Conservation (phyloP, 1,140 invertebrate genomes). For the Drosophila sproati region DNA sequence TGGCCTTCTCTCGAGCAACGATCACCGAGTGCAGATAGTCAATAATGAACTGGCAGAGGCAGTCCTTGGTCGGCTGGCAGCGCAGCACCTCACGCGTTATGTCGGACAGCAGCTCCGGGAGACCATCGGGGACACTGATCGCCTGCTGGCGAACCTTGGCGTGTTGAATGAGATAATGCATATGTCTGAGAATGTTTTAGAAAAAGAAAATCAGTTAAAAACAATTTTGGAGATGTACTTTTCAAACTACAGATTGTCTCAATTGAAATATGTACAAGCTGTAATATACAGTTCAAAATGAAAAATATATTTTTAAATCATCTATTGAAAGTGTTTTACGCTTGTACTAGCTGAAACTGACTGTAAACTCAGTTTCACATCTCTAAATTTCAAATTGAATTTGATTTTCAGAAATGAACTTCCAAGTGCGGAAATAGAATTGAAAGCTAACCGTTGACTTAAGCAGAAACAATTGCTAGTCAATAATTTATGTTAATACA, state of each 20-base stretch:
- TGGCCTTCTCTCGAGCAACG: conserved; percentile 87
- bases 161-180: conserved; percentile 79
- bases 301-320: not conserved
- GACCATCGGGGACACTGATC: conserved; percentile 86
- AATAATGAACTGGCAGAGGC: conserved; percentile 88
- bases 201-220: conserved; percentile 26
- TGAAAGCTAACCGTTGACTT: too few relatives aligned
- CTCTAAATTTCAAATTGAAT: too few relatives aligned
- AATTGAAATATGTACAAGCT: not conserved
- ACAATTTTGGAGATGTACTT: conserved; percentile 47
- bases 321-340: not conserved
- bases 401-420: too few relatives aligned
- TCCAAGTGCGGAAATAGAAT: too few relatives aligned
- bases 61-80: conserved; percentile 86
- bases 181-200: conserved; percentile 25
- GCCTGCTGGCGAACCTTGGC: conserved; percentile 75
- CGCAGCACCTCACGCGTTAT: conserved; percentile 89
- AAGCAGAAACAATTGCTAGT: too few relatives aligned
- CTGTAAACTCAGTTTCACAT: too few relatives aligned
- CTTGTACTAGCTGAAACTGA: too few relatives aligned
- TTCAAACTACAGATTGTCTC: not conserved
- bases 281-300: not conserved
- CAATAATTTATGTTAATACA: too few relatives aligned
- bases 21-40: conserved; percentile 89
- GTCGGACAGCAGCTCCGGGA: conserved; percentile 89